Evolutionary conservation across 2,888 invertebrate species (phyloP).

Genomic region (Platycnemis pennipes): DNA sequence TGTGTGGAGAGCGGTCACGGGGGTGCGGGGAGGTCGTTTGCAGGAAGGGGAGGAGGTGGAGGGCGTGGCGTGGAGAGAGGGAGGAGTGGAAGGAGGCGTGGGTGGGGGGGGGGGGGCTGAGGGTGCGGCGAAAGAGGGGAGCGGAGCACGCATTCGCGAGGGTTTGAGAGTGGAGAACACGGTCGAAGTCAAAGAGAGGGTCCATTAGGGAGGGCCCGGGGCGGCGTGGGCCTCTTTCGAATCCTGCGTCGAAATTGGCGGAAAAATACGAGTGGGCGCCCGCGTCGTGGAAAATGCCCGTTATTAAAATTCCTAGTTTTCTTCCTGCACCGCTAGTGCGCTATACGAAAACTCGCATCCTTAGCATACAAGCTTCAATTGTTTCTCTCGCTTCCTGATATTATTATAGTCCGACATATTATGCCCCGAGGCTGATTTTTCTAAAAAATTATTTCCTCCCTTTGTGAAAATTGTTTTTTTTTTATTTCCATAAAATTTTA

Average conservation of each 20-base stretch:
- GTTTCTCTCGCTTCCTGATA: too few species aligned
- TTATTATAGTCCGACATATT: too few species aligned
- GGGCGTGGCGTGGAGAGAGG: not conserved
- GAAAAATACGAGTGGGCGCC: not conserved
- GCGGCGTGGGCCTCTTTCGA: not conserved
- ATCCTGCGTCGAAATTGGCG: not conserved
- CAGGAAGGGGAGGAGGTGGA: not conserved
- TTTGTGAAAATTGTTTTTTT: too few species aligned
- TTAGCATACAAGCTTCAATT: not conserved
- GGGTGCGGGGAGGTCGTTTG: not conserved
- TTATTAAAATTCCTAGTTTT: not conserved
- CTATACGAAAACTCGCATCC: not conserved
- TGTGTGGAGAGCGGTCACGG: not conserved
- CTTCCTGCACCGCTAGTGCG: not conserved
- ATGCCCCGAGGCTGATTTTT: too few species aligned
- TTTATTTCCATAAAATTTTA: too few species aligned
- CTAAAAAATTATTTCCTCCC: too few species aligned
- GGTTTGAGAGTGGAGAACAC: not conserved
- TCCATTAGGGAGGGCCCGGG: not conserved
- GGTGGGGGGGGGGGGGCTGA: not conserved
- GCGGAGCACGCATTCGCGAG: not conserved
- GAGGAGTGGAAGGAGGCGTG: not conserved
- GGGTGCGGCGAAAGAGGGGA: not conserved
- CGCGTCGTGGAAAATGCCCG: not conserved
- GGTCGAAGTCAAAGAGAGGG: not conserved